phyloP scores from a whole-genome alignment of 2,888 invertebrate species.

The Pristionchus arcanus region DNA sequence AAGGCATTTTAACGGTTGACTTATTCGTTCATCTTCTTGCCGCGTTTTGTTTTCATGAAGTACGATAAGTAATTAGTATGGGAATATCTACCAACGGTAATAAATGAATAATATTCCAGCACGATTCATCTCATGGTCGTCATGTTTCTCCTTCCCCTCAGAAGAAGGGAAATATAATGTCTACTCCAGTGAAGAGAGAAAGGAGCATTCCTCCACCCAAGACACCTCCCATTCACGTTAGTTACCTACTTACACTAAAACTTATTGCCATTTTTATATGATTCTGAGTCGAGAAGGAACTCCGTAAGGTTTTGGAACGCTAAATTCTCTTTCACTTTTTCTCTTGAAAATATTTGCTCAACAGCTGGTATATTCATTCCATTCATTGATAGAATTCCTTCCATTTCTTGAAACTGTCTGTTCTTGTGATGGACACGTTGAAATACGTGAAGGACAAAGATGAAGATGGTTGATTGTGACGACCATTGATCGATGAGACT shows the following conservation, averaged over 20 bases:
- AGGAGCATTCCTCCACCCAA: constrained; percentile 12
- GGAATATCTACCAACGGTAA: neutral
- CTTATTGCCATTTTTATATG: neutral
- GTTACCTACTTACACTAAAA: neutral
- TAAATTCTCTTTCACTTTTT: neutral
- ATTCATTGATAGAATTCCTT: neutral
- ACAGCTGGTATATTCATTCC: neutral
- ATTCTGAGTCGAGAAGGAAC: neutral
- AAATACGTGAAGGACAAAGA: neutral
- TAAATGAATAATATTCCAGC: neutral
- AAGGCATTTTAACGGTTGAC: neutral
- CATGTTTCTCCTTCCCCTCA: constrained; percentile 33
- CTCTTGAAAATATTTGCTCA: neutral
- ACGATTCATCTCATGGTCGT: constrained; percentile 2
- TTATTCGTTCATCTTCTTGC: too few species aligned
- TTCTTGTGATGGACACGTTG: neutral
- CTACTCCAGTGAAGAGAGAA: neutral
- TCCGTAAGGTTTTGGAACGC: neutral
- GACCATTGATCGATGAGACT: neutral
- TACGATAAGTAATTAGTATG: neutral
- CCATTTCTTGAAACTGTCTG: neutral
- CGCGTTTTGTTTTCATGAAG: neutral
- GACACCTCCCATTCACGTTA: neutral
- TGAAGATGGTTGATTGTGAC: neutral
- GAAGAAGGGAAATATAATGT: neutral